Evolutionary conservation across 1,140 invertebrate species (phyloP).

Genomic region (Lucilia cuprina): DNA sequence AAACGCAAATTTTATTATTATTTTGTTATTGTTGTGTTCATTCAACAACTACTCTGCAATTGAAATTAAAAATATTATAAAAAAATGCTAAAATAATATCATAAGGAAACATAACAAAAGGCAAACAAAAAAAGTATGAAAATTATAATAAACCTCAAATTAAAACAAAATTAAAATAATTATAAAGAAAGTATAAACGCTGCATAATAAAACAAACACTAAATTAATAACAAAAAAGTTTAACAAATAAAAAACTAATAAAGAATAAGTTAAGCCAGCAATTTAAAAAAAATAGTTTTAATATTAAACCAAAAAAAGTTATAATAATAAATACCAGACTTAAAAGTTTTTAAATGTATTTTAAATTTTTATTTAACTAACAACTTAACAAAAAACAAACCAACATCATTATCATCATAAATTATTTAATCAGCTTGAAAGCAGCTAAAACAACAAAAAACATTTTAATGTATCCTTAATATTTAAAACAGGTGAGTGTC

Average conservation of each 20-base stretch:
- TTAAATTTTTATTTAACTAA: neutral
- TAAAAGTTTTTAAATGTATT: no score
- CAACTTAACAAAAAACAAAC: neutral
- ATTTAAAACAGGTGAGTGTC: conserved; percentile 57
- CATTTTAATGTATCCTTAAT: conserved; percentile 60
- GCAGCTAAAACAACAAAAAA: conserved; percentile 43
- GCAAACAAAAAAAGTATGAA: neutral
- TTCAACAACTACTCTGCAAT: neutral
- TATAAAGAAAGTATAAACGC: conserved; percentile 24
- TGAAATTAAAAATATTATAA: neutral
- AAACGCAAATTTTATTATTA: conserved; percentile 35
- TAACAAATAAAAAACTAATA: neutral
- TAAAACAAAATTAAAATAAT: neutral
- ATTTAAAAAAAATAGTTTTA: no score
- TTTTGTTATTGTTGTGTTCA: neutral
- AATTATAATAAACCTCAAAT: conserved; percentile 7
- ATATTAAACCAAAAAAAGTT: no score
- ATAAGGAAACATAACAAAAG: neutral
- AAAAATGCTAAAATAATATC: conserved; percentile 11
- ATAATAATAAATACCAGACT: neutral
- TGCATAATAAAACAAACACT: neutral
- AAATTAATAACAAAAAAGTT: neutral
- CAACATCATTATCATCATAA: neutral
- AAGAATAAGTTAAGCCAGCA: neutral
- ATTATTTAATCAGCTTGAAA: conserved; percentile 27